A percentile compares a stretch with the other conserved stretches of the same genome.
These are phyloP conservation scores for Heliconius himera DNA, from an alignment of 1,140 invertebrate genomes.

Conservation along the genomic window DNA sequence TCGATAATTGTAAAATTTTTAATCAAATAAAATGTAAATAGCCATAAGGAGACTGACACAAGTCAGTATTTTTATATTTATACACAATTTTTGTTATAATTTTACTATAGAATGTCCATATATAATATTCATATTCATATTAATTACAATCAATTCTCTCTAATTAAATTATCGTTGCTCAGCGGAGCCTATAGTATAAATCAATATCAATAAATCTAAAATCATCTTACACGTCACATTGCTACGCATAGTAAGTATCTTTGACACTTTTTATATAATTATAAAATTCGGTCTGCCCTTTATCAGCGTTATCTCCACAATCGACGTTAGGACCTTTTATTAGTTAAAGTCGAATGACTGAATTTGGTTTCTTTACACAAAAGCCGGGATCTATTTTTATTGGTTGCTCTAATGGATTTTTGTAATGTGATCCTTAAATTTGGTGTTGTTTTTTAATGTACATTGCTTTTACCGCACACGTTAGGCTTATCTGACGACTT, in stretches of 20 bases:
- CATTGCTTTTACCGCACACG: constrained; percentile 59
- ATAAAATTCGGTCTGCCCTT: constrained; percentile 7
- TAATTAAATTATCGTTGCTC: background rate
- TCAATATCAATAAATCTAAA: background rate
- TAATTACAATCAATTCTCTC: background rate
- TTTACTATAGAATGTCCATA: no score
- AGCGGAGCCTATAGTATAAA: background rate
- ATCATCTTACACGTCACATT: background rate
- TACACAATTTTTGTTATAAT: no score
- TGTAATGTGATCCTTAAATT: constrained; percentile 77
- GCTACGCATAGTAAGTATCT: background rate
- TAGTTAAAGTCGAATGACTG: constrained; percentile 54
- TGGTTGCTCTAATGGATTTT: constrained; percentile 75
- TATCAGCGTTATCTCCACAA: constrained; percentile 40
- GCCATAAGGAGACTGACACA: no score
- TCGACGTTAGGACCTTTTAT: constrained; percentile 57
- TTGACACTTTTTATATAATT: constrained; percentile 7
- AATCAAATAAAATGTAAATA: no score
- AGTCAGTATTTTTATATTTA: no score
- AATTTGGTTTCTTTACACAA: constrained; percentile 60
- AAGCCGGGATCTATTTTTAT: constrained; percentile 74
- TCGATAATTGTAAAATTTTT: no score
- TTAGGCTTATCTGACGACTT: constrained; percentile 49
- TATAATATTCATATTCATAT: no score
- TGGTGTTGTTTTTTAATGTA: constrained; percentile 63